Evolutionary conservation across 2,797 vertebrate species (phyloP).

Genomic region (Manis pentadactyla): DNA sequence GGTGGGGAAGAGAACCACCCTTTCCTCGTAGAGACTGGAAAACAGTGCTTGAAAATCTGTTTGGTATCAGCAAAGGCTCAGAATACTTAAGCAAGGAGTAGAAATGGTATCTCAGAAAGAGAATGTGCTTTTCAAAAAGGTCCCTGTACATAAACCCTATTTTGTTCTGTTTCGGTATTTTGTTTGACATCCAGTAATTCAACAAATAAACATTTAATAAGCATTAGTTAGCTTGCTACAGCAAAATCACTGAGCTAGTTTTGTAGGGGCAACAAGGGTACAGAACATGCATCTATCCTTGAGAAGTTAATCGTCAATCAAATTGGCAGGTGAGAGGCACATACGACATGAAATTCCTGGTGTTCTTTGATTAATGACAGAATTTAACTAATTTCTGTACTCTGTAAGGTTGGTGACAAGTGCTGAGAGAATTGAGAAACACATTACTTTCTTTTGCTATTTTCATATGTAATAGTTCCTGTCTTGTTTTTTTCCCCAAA

Average conservation of each 20-base stretch:
- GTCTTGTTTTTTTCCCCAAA: neutral
- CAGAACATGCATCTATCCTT: neutral
- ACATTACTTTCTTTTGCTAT: neutral
- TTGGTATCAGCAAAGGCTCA: neutral
- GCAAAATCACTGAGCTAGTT: neutral
- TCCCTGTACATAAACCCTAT: neutral
- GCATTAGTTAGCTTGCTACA: neutral
- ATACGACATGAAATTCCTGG: neutral
- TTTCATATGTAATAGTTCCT: neutral
- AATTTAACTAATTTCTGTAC: neutral
- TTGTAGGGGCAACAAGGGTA: neutral
- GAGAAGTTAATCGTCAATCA: neutral
- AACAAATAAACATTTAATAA: neutral
- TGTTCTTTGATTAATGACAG: neutral
- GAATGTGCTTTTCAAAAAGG: neutral
- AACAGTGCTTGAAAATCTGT: neutral
- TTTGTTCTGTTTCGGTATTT: neutral
- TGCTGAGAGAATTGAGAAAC: neutral
- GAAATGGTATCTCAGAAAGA: neutral
- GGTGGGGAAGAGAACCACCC: neutral
- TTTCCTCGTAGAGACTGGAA: neutral
- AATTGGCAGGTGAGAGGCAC: neutral
- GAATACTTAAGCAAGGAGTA: neutral
- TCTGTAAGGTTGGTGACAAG: neutral
- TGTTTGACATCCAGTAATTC: conserved; percentile 38